Evolutionary conservation across 2,888 invertebrate species (phyloP).

Genomic region (Eutolmus rufibarbis): DNA sequence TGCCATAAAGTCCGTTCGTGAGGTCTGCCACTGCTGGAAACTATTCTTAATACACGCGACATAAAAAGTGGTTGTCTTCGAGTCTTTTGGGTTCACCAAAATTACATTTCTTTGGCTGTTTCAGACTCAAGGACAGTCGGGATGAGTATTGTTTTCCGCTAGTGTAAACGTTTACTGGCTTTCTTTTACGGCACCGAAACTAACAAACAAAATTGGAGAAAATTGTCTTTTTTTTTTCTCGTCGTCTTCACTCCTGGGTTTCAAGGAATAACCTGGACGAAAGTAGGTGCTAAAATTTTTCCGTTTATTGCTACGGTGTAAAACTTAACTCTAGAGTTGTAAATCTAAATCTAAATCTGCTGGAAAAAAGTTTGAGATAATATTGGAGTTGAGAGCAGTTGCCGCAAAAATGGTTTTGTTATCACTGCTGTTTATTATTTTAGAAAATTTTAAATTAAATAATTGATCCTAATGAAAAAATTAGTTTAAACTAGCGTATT

Average conservation of each 20-base stretch:
- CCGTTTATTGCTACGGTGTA: neutral
- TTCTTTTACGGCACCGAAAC: conserved; percentile 43
- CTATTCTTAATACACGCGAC: conserved; percentile 45
- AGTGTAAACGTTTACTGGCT: conserved; percentile 38
- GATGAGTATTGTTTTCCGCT: neutral
- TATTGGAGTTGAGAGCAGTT: neutral
- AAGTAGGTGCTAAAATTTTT: conserved; percentile 36
- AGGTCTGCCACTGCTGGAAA: conserved; percentile 43
- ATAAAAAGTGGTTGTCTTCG: conserved; percentile 40
- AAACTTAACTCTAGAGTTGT: neutral
- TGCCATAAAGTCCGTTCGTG: conserved; percentile 42
- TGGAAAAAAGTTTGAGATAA: neutral
- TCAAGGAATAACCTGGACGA: conserved; percentile 39
- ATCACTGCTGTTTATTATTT: neutral
- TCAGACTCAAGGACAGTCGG: conserved; percentile 32
- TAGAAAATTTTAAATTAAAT: neutral
- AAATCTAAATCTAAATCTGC: too few relatives aligned
- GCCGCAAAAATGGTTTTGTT: neutral
- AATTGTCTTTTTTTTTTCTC: conserved; percentile 11
- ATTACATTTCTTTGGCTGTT: neutral
- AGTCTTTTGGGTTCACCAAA: conserved; percentile 37
- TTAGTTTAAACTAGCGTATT: too few relatives aligned
- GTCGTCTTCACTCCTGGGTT: conserved; percentile 35
- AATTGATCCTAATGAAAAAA: neutral
- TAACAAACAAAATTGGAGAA: conserved; percentile 4